phyloP scores from a whole-genome alignment of 2,888 invertebrate species.

The Torymus tubicola region DNA sequence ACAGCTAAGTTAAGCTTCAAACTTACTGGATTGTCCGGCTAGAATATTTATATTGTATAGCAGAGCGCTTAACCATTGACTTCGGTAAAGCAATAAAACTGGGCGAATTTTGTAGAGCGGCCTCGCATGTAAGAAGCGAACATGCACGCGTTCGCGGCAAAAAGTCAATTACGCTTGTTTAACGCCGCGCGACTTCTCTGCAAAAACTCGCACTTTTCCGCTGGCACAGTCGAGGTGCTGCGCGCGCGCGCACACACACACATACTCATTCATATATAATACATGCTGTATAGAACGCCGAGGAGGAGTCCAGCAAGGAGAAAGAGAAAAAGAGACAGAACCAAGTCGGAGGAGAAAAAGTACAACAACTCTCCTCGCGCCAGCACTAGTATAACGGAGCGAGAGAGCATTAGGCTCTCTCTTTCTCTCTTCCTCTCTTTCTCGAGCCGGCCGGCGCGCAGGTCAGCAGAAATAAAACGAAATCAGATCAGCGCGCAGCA shows the following conservation, averaged over 20 bases:
- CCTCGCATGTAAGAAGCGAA: not conserved
- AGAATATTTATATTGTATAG: not conserved
- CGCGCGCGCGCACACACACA: not conserved
- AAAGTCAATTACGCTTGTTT: constrained; percentile 41
- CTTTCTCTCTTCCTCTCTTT: no score
- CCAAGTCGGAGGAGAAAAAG: not conserved
- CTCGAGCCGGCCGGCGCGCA: no score
- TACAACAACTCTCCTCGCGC: not conserved
- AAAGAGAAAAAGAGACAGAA: constrained; percentile 9
- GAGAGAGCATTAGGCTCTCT: constrained; percentile 49
- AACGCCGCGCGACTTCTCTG: constrained; percentile 29
- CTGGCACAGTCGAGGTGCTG: not conserved
- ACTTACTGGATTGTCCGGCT: not conserved
- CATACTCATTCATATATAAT: not conserved
- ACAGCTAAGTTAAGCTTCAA: not conserved
- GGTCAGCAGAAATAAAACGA: constrained; percentile 63
- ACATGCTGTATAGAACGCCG: not conserved
- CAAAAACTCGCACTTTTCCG: constrained; percentile 14
- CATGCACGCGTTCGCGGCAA: constrained; percentile 6
- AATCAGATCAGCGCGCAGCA: constrained; percentile 65
- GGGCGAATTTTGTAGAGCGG: not conserved
- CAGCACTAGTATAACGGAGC: constrained; percentile 54
- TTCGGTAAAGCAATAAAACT: constrained; percentile 17
- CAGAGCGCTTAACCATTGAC: not conserved
- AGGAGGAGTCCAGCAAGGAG: not conserved